Percentiles rank a stretch among this genome's conserved stretches.
These are phyloP conservation scores for Sternarchorhynchus goeldii DNA, from an alignment of 2,797 vertebrate species.

Conservation along the genomic window DNA sequence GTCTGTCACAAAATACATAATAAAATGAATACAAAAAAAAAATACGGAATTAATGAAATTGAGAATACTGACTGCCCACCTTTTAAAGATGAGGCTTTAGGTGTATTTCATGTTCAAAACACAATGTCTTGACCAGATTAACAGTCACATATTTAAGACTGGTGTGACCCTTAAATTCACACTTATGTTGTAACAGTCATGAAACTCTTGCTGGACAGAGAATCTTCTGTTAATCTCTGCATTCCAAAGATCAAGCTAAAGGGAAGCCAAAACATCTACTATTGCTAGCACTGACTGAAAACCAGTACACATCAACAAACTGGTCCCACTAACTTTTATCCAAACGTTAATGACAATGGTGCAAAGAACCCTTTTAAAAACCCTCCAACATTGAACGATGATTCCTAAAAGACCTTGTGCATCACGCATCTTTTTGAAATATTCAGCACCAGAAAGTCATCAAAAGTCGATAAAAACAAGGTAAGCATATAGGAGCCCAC, in stretches of 20 bases:
- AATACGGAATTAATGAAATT: slow-evolving; percentile 10
- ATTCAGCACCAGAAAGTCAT: slow-evolving; percentile 33
- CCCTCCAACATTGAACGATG: neutral
- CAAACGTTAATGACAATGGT: neutral
- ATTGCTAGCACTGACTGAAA: slow-evolving; percentile 1
- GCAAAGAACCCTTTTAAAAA: neutral
- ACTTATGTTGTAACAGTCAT: slow-evolving; percentile 46
- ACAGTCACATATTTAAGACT: slow-evolving; percentile 13
- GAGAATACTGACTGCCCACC: slow-evolving; percentile 38
- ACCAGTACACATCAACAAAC: neutral
- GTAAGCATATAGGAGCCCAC: slow-evolving; percentile 22
- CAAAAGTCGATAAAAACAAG: slow-evolving; percentile 18
- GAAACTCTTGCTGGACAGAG: neutral
- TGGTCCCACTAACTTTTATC: neutral
- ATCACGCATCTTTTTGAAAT: slow-evolving; percentile 1
- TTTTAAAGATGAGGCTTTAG: slow-evolving; percentile 1
- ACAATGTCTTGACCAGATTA: neutral
- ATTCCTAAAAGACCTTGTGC: neutral
- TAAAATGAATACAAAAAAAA: slow-evolving; percentile 40
- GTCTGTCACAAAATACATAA: slow-evolving; percentile 23
- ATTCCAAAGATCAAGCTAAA: neutral
- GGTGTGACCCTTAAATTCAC: slow-evolving; percentile 20
- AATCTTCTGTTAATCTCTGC: neutral
- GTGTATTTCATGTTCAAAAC: slow-evolving; percentile 13
- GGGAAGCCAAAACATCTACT: neutral